Conservation (phyloP, 2,888 invertebrate species). For the Thymelicus sylvestris region DNA sequence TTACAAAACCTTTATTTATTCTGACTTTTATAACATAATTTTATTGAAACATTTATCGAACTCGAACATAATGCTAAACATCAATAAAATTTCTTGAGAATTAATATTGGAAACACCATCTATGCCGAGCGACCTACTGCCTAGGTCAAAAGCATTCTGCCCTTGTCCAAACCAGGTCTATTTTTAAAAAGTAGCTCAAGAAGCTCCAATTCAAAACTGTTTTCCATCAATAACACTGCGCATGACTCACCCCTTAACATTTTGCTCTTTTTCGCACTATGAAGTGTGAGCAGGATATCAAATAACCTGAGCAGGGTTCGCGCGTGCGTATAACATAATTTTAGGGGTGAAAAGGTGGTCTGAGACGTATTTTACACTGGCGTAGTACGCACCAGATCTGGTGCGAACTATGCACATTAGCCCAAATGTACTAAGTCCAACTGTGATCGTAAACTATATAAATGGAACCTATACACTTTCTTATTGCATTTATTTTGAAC, state of each 20-base stretch:
- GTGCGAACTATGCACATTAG: slow-evolving; percentile 27
- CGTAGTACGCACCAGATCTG: slow-evolving; percentile 39
- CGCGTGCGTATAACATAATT: slow-evolving; percentile 67
- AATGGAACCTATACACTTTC: slow-evolving; percentile 31
- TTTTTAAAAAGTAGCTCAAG: slow-evolving; percentile 38
- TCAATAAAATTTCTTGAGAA: not conserved
- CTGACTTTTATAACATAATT: too few species aligned
- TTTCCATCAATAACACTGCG: slow-evolving; percentile 79
- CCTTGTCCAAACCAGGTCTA: slow-evolving; percentile 26
- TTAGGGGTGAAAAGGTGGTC: slow-evolving; percentile 42
- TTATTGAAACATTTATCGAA: not conserved
- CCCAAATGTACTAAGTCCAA: slow-evolving; percentile 32
- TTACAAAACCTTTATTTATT: too few species aligned
- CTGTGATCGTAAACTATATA: slow-evolving; percentile 32
- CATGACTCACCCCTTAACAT: slow-evolving; percentile 60
- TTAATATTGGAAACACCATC: not conserved
- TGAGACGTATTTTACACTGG: slow-evolving; percentile 44
- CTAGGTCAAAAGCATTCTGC: slow-evolving; percentile 27
- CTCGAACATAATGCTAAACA: not conserved
- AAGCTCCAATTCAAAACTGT: slow-evolving; percentile 34
- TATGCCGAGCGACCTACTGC: slow-evolving; percentile 1
- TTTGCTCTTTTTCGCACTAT: slow-evolving; percentile 54
- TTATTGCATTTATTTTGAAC: slow-evolving; percentile 30
- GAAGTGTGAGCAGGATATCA: slow-evolving; percentile 53
- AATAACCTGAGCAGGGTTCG: slow-evolving; percentile 62